Conservation (phyloP, 2,113 vertebrate species). For the Sinocyclocheilus anshuiensis region DNA sequence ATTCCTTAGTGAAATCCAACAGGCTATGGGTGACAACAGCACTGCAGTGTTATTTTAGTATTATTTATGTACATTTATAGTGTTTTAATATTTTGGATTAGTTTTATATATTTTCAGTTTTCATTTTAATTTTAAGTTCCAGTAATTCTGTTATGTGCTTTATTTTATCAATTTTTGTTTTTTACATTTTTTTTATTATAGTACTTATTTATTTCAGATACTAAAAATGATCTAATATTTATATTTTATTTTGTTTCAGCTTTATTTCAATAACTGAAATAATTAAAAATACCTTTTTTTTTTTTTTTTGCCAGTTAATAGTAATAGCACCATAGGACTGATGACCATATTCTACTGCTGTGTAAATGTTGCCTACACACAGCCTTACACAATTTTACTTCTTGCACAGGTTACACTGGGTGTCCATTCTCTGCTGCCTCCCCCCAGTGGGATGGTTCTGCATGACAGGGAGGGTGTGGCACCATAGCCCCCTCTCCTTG, state of each 20-base stretch:
- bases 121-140: not conserved
- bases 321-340: not conserved
- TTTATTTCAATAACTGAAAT: too few species aligned
- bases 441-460: conserved; percentile 71
- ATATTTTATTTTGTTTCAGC: too few species aligned
- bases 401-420: conserved; percentile 38
- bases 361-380: not conserved
- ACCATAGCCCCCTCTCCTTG: conserved; percentile 65
- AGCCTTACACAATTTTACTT: conserved; percentile 11
- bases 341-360: not conserved
- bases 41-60: too few species aligned
- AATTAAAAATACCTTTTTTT: too few species aligned
- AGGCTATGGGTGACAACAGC: too few species aligned
- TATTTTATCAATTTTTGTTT: too few species aligned
- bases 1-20: too few species aligned
- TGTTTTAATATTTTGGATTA: not conserved
- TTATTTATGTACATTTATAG: too few species aligned
- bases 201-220: too few species aligned
- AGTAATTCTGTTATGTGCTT: too few species aligned
- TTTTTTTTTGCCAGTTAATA: not conserved
- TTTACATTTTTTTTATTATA: not conserved
- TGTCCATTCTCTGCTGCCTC: conserved; percentile 57
- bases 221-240: too few species aligned
- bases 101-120: not conserved
- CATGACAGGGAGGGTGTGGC: conserved; percentile 67